Percentiles rank a stretch among this genome's conserved stretches.
These are phyloP conservation scores for Drosophila setosimentum DNA, from an alignment of 2,888 invertebrate genomes.

Conservation along the genomic window DNA sequence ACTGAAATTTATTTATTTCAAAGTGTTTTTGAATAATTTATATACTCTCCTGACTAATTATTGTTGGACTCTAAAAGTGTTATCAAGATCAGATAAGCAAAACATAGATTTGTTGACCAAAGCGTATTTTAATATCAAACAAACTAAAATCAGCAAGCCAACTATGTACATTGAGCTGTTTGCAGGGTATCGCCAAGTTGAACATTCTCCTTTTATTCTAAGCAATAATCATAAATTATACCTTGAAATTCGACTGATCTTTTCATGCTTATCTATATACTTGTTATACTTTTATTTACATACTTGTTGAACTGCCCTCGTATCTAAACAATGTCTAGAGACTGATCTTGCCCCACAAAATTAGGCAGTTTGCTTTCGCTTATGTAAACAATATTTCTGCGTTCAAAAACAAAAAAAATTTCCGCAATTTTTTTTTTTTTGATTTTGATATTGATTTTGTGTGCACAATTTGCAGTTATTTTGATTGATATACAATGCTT, in stretches of 20 bases:
- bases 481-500: constrained; percentile 39
- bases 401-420: constrained; percentile 3
- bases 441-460: constrained; percentile 14
- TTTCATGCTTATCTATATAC: neutral
- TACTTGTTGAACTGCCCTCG: constrained; percentile 31
- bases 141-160: neutral
- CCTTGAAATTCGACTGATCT: neutral
- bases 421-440: neutral
- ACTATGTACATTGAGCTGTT: neutral
- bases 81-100: neutral
- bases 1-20: neutral
- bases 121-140: neutral
- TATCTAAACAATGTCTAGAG: constrained; percentile 34
- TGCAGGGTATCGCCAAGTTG: neutral
- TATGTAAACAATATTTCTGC: constrained; percentile 42
- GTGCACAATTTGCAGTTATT: constrained; percentile 50
- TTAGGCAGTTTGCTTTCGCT: constrained; percentile 29
- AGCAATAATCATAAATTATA: neutral
- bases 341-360: constrained; percentile 43
- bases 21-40: too few relatives aligned
- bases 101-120: too few relatives aligned
- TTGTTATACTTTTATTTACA: neutral
- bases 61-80: neutral
- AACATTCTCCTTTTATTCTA: neutral
- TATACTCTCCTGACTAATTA: neutral